These are phyloP conservation scores for Penaeus indicus DNA, from an alignment of 1,140 invertebrate genomes.

Conservation along the genomic window DNA sequence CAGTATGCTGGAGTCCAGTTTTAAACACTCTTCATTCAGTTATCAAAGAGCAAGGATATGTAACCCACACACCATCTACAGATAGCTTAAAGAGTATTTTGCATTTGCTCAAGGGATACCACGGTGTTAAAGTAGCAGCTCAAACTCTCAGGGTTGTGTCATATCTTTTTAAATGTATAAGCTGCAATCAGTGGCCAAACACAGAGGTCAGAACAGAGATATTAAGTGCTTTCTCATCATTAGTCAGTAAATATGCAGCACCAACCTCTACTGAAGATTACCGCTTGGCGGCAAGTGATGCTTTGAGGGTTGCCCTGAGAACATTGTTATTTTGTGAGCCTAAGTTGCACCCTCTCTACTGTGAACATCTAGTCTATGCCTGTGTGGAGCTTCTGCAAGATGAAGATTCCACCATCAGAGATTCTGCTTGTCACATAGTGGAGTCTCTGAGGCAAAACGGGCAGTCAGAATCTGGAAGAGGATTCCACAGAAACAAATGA, in stretches of 20 bases:
- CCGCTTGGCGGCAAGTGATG: constrained; percentile 31
- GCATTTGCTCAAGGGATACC: constrained; percentile 20
- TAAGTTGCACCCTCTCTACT: not conserved
- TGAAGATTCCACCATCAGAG: constrained; percentile 49
- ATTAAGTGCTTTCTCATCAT: not conserved
- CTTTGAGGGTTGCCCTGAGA: constrained; percentile 31
- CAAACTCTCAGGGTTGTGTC: constrained; percentile 23
- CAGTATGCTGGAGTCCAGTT: not conserved
- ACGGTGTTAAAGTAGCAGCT: constrained; percentile 32
- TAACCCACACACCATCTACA: not conserved
- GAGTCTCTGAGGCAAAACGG: not conserved
- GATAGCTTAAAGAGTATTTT: constrained; percentile 30
- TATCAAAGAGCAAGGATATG: constrained; percentile 19
- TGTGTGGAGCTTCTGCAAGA: constrained; percentile 48
- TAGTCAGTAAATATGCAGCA: constrained; percentile 17
- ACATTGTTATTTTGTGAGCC: not conserved
- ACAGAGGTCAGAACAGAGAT: not conserved
- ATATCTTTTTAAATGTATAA: constrained; percentile 1
- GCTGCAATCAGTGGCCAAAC: not conserved
- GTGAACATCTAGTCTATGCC: constrained; percentile 23
- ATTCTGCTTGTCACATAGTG: constrained; percentile 39
- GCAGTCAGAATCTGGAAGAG: not conserved
- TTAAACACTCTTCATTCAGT: not conserved
- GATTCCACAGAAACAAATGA: not conserved
- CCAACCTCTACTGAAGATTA: constrained; percentile 54